These are phyloP conservation scores for Notolepis coatsorum DNA, from an alignment of 2,797 vertebrate species.

Conservation along the genomic window DNA sequence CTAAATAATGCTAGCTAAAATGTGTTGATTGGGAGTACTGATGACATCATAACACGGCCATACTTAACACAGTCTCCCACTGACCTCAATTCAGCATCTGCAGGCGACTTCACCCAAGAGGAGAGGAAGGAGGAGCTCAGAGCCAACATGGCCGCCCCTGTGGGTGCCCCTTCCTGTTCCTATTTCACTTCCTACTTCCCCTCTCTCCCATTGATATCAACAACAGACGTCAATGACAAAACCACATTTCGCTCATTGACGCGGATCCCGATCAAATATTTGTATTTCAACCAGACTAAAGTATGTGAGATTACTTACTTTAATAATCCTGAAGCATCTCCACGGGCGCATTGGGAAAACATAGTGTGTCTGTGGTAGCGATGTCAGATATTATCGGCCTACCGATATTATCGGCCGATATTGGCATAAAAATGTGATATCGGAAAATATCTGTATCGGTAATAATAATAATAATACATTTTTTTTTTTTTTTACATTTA, in stretches of 20 bases:
- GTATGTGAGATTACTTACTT: conserved; percentile 71
- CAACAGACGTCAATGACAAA: conserved; percentile 77
- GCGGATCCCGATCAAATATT: conserved; percentile 70
- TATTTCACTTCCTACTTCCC: conserved; percentile 64
- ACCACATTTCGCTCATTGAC: conserved; percentile 72
- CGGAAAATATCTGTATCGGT: too few relatives aligned
- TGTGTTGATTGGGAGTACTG: too few relatives aligned
- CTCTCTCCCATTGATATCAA: conserved; percentile 68
- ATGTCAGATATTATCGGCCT: too few relatives aligned
- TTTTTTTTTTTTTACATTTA: too few relatives aligned
- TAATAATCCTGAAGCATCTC: conserved; percentile 58
- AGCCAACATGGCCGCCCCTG: conserved; percentile 82
- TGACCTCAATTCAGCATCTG: conserved; percentile 10
- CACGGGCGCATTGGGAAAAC: conserved; percentile 75
- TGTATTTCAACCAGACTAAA: conserved; percentile 63
- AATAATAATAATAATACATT: too few relatives aligned
- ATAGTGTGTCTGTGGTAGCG: conserved; percentile 46
- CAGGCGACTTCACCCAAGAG: conserved; percentile 47
- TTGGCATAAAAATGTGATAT: too few relatives aligned
- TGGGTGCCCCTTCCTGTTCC: conserved; percentile 69
- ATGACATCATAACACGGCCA: too few relatives aligned
- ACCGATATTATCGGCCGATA: too few relatives aligned
- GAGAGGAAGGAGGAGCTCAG: conserved; percentile 70
- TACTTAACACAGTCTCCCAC: too few relatives aligned
- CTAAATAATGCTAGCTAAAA: too few relatives aligned